phyloP scores from a whole-genome alignment of 1,140 invertebrate species.

The Heliconius melpomene region DNA sequence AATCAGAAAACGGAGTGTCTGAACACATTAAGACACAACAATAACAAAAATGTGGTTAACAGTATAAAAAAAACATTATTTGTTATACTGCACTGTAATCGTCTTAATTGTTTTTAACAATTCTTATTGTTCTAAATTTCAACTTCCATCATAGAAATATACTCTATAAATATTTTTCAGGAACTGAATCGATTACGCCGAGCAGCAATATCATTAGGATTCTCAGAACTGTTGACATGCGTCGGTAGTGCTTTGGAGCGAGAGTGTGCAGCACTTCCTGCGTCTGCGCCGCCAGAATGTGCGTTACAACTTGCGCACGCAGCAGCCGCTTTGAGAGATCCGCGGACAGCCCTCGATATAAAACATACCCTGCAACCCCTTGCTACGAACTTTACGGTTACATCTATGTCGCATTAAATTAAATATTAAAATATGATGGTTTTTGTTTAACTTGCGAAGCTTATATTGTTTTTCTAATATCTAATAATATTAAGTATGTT shows the following conservation, averaged over 20 bases:
- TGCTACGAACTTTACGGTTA: constrained; percentile 59
- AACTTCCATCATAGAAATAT: not conserved
- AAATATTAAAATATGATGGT: constrained; percentile 7
- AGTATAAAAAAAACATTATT: no score
- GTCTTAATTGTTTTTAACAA: no score
- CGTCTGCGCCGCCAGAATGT: constrained; percentile 91
- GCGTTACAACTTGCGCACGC: constrained; percentile 95
- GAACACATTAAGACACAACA: no score
- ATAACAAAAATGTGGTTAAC: no score
- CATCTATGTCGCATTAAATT: constrained; percentile 62
- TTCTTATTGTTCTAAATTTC: no score
- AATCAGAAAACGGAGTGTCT: no score
- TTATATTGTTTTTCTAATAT: not conserved
- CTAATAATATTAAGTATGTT: no score
- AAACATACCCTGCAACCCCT: constrained; percentile 66
- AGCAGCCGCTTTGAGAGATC: constrained; percentile 80
- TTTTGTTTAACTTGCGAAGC: not conserved
- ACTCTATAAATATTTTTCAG: constrained; percentile 68
- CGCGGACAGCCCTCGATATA: constrained; percentile 64
- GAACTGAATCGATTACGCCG: constrained; percentile 94
- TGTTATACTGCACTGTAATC: no score
- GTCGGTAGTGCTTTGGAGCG: constrained; percentile 92
- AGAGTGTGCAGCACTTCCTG: constrained; percentile 91
- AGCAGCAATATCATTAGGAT: constrained; percentile 94
- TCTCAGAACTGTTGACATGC: constrained; percentile 89